Conservation (phyloP, 2,797 vertebrate species). For the Channa striata region DNA sequence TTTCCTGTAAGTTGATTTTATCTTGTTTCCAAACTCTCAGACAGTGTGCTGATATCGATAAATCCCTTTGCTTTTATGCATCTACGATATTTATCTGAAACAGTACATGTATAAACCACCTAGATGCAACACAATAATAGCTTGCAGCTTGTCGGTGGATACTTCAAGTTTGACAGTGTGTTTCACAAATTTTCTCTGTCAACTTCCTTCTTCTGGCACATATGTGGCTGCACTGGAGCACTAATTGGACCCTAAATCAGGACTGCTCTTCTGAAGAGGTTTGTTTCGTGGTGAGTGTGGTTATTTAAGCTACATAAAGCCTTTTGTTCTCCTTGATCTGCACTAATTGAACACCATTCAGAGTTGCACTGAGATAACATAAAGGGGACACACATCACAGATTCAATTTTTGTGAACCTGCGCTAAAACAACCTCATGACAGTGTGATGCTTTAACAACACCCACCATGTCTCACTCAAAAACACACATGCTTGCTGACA, state of each 20-base stretch:
- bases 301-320: background rate
- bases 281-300: slow-evolving; percentile 9
- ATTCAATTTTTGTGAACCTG: slow-evolving; percentile 42
- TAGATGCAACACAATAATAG: no score
- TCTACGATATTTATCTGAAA: no score
- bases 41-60: no score
- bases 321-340: slow-evolving; percentile 6
- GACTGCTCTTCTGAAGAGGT: slow-evolving; percentile 2
- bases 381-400: slow-evolving; percentile 24
- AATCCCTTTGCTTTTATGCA: no score
- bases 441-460: slow-evolving; percentile 20
- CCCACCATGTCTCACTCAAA: slow-evolving; percentile 16
- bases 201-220: background rate
- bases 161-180: background rate
- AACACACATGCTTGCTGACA: slow-evolving; percentile 11
- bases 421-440: slow-evolving; percentile 22
- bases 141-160: no score
- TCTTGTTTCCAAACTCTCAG: no score
- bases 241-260: slow-evolving; percentile 12
- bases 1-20: no score
- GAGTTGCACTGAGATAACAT: slow-evolving; percentile 26
- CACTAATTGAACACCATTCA: slow-evolving; percentile 39
- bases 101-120: no score
- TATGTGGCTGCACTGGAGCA: background rate
- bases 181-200: background rate